Conservation (phyloP, 2,797 vertebrate genomes). For the Sebastes oblongus region DNA sequence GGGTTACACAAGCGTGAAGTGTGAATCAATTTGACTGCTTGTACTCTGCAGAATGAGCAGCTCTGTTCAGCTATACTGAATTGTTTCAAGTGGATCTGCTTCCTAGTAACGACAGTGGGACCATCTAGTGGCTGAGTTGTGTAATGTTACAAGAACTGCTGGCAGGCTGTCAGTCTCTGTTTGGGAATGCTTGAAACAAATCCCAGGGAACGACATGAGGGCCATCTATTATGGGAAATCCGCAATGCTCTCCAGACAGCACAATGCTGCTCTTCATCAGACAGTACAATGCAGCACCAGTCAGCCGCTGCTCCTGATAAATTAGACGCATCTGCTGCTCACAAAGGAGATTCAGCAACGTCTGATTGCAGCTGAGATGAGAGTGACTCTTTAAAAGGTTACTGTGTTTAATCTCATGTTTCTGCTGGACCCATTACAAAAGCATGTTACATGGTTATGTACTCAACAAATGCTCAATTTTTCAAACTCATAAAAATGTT, state of each 20-base stretch:
- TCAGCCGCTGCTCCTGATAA: not conserved
- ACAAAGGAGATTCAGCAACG: not conserved
- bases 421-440: not conserved
- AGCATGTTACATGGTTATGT: not conserved
- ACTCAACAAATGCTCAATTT: not conserved
- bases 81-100: not conserved
- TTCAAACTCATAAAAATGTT: not conserved
- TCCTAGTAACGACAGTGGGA: constrained; percentile 18
- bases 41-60: not conserved
- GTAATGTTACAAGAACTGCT: constrained; percentile 3
- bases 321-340: constrained; percentile 5
- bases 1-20: not conserved
- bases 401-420: not conserved
- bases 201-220: not conserved
- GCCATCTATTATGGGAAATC: constrained; percentile 13
- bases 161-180: not conserved
- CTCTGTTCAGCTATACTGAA: not conserved
- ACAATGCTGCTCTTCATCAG: constrained; percentile 51
- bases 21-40: not conserved
- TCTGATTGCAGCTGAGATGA: not conserved
- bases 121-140: constrained; percentile 67
- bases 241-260: not conserved
- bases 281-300: constrained; percentile 38
- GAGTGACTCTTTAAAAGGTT: not conserved
- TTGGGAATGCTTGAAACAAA: constrained; percentile 9